Base-by-base conservation (phyloP, 1,140 invertebrate genomes). In the Pseudomyrmex dendroicus region DNA sequence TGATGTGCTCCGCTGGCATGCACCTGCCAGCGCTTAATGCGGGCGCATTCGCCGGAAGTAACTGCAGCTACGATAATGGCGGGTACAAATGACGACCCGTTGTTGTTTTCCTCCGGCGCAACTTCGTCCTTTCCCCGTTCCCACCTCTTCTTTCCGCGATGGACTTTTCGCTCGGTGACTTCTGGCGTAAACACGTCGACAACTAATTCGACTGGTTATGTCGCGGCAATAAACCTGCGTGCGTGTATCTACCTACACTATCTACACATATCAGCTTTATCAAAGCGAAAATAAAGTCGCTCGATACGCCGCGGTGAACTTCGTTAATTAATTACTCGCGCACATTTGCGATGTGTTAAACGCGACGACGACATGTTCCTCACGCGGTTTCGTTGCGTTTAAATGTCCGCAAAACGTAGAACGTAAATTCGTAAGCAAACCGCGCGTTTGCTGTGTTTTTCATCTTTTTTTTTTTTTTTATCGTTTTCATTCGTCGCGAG, bases 81-180 rank as follows among this genome's bases (percentile, higher is more conserved):
- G 78, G 35, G 67, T 83, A 87, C 86, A 86, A 87, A 86, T 73
- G 84, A 74, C 80, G 48, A 77, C 64, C 48, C 25, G 44, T 35
- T 35, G 72, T 59, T 77, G 48, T 77, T 87, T 83, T 67, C 72
- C 64, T 73, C 50, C 52, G 22, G 48, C 25, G 50, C 35, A 12
- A 22, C 20, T 12, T 13, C 44, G 17, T 50, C 12, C 13, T 0
- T 5, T 1, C 56, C 13, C 0, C 4, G 10, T 1, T 10, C 13
- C 9, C 46, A 22, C 8, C 17, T 2, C n/a, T 48, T 17, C 13
- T 25, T 54, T 48, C 15, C 20, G 0, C 57, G n/a, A 63, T 44
- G 85, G 68, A 61, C 64, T 77, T 73, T 66, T 67, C 35, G 52
- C 17, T 25, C 35, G 64, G 13, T 57, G 64, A 78, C n/a, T 72